Conservation (phyloP, 2,888 invertebrate genomes). For the Mycalesis mineus region DNA sequence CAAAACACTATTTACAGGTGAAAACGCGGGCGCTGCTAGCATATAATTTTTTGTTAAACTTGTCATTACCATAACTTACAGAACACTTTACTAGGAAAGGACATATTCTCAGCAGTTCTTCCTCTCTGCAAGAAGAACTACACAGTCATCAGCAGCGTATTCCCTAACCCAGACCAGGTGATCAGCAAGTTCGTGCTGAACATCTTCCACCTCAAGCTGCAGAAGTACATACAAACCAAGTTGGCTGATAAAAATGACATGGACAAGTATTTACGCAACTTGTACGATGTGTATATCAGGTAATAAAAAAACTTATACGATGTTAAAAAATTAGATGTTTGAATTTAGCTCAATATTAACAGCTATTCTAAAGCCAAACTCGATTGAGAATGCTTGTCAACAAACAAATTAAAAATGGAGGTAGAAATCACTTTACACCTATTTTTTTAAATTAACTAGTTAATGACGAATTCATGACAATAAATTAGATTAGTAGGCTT, state of each 20-base stretch:
- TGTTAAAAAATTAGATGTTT: neutral
- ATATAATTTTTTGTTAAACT: too few species aligned
- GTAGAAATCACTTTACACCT: too few species aligned
- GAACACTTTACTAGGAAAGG: slow-evolving; percentile 91
- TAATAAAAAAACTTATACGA: slow-evolving; percentile 53
- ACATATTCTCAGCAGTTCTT: slow-evolving; percentile 93
- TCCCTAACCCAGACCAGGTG: slow-evolving; percentile 96
- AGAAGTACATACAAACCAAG: slow-evolving; percentile 90
- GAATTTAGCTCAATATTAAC: too few species aligned
- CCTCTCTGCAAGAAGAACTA: slow-evolving; percentile 93
- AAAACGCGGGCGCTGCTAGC: too few species aligned
- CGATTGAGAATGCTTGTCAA: too few species aligned
- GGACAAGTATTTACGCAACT: slow-evolving; percentile 91
- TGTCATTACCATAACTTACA: too few species aligned
- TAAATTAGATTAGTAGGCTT: too few species aligned
- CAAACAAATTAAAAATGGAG: too few species aligned
- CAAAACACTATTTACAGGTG: too few species aligned
- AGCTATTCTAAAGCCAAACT: too few species aligned
- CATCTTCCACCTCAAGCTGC: slow-evolving; percentile 93
- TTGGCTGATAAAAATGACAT: slow-evolving; percentile 89
- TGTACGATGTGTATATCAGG: slow-evolving; percentile 94
- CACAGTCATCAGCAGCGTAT: slow-evolving; percentile 90
- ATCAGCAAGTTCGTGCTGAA: slow-evolving; percentile 98
- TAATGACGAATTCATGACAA: too few species aligned
- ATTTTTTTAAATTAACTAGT: too few species aligned